phyloP scores from a whole-genome alignment of 2,113 vertebrate species.

The Gymnocephalus cernua region DNA sequence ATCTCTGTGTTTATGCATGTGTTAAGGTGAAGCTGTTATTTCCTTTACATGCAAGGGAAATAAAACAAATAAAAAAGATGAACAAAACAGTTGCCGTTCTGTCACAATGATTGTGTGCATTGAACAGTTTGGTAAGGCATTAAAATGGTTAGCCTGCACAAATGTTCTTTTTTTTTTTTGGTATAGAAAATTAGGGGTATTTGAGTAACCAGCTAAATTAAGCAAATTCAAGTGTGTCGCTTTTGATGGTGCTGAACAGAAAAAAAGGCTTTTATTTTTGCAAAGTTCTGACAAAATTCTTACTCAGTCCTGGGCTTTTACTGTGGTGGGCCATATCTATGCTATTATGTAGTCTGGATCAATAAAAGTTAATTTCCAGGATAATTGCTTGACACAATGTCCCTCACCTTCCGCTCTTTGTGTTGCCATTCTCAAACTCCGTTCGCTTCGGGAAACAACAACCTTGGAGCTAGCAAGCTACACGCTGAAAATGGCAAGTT shows the following conservation, averaged over 20 bases:
- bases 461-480: no score
- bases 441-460: no score
- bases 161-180: not conserved
- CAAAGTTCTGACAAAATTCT: constrained; percentile 5
- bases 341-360: not conserved
- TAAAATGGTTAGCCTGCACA: not conserved
- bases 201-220: constrained; percentile 12
- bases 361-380: no score
- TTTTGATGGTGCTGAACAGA: constrained; percentile 2
- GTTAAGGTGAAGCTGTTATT: not conserved
- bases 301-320: constrained; percentile 4
- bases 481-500: no score
- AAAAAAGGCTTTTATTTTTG: constrained; percentile 7
- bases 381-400: no score
- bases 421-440: no score
- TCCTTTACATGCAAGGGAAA: constrained; percentile 5
- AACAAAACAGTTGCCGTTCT: not conserved
- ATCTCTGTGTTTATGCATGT: not conserved
- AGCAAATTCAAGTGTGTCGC: not conserved
- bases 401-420: no score
- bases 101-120: not conserved
- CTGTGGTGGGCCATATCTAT: not conserved
- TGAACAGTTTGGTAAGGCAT: not conserved
- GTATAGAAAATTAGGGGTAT: not conserved
- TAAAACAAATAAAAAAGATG: not conserved